These are phyloP conservation scores for Elachura formosa DNA, from an alignment of 2,113 vertebrate species.

Conservation along the genomic window DNA sequence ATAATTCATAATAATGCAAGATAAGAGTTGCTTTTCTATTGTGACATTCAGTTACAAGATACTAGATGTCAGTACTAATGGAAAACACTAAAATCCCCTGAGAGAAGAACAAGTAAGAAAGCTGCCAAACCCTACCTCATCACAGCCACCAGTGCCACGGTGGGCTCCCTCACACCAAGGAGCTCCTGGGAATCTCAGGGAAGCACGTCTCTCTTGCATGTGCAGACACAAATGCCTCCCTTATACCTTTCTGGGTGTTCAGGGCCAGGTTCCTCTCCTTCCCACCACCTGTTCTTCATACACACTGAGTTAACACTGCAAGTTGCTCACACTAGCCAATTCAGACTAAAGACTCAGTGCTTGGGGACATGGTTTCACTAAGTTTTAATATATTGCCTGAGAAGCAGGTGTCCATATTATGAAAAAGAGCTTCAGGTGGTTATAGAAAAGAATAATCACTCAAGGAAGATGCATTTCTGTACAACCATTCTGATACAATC, in stretches of 20 bases:
- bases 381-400: background rate
- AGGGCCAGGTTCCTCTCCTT: background rate
- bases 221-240: background rate
- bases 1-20: background rate
- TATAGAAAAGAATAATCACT: background rate
- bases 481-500: background rate
- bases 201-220: background rate
- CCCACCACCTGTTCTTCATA: background rate
- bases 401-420: background rate
- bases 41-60: background rate
- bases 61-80: background rate
- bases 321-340: background rate
- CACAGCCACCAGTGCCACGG: accelerated
- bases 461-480: background rate
- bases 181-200: background rate
- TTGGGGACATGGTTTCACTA: background rate
- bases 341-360: background rate
- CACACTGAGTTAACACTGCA: background rate
- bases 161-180: background rate
- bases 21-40: background rate
- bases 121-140: background rate
- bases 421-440: background rate
- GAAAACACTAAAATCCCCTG: background rate
- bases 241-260: background rate
- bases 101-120: background rate